Evolutionary conservation across 2,113 vertebrate species (phyloP), one percentile per base, ranked within the genome.

Genomic region (Nibea albiflora): DNA sequence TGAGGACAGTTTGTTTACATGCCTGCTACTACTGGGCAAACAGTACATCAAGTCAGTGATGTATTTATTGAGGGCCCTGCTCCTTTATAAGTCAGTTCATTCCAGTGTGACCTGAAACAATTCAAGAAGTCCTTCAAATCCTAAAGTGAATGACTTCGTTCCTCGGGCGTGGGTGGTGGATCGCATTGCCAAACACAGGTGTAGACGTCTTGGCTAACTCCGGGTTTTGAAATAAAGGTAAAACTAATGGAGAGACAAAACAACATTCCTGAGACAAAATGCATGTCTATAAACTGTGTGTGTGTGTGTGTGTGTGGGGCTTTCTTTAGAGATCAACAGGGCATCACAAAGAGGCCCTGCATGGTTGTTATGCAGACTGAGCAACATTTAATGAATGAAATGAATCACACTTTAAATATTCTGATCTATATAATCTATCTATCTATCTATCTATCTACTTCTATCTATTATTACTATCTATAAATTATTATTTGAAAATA

Each of bases 1-100:
- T 4, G 17, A 72, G 28, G 46, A 53, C 22, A 31, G 31, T 58
- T 20, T 62, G 57, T 81, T 46, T 19, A 72, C 70, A 70, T 58
- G 35, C 19, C 16, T 26, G 20, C 6, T 42, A 4, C 14, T 14
- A 70, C 31, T 61, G 44, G 47, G 12, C 24, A 62, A 39, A 68
- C 56, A 73, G 47, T 11, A 44, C n/a, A 67, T 67, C 42, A 81
- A 78, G 44, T 14, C 15, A 73, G 4, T 4, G 54, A 47, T 24
- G 24, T 39, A 54, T 63, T 49, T 20, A 50, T 24, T 0, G 0
- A 50, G 16, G 46, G 19, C 4, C 20, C 49, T n/a, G 28, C 47
- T 60, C 31, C 26, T 58, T 10, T 44, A 46, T 11, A 20, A 35
- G 24, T 49, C 26, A 61, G 28, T 16, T 15, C 9, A 28, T 26